Evolutionary conservation across 2,888 invertebrate genomes (phyloP).

Genomic region (Hirudinaria manillensis): DNA sequence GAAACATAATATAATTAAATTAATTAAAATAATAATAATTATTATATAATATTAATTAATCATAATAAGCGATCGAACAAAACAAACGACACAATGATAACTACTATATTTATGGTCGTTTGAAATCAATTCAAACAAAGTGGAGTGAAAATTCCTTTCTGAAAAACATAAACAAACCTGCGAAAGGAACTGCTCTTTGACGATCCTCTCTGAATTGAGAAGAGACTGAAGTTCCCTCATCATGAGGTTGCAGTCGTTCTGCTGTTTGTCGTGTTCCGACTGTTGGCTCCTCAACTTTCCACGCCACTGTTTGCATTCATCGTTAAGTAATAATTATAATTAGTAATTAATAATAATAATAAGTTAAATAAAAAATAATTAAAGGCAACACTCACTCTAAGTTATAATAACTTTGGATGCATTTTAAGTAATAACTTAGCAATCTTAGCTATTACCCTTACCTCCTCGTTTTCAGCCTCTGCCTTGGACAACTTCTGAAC

Average conservation of each 20-base stretch:
- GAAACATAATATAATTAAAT: too few species aligned
- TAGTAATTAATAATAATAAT: not conserved
- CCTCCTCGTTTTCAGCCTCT: slow-evolving; percentile 18
- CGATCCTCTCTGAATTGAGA: slow-evolving; percentile 68
- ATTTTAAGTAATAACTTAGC: too few species aligned
- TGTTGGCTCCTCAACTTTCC: slow-evolving; percentile 56
- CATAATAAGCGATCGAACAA: too few species aligned
- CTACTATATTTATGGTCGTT: too few species aligned
- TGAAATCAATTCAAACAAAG: too few species aligned
- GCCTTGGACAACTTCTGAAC: slow-evolving; percentile 13
- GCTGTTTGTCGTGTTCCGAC: slow-evolving; percentile 74
- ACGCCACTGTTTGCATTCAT: slow-evolving; percentile 32
- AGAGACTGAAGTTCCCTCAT: slow-evolving; percentile 74
- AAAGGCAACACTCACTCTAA: not conserved
- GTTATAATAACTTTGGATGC: not conserved
- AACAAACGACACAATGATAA: too few species aligned
- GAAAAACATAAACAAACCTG: too few species aligned
- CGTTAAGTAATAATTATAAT: not conserved
- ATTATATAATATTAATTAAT: not conserved
- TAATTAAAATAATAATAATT: not conserved
- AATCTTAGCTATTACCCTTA: too few species aligned
- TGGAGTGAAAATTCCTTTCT: too few species aligned
- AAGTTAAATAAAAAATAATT: not conserved
- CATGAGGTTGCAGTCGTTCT: slow-evolving; percentile 70
- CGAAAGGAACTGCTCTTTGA: slow-evolving; percentile 69